These are phyloP conservation scores for Meda fulgida DNA, from an alignment of 2,797 vertebrate genomes.

Conservation along the genomic window DNA sequence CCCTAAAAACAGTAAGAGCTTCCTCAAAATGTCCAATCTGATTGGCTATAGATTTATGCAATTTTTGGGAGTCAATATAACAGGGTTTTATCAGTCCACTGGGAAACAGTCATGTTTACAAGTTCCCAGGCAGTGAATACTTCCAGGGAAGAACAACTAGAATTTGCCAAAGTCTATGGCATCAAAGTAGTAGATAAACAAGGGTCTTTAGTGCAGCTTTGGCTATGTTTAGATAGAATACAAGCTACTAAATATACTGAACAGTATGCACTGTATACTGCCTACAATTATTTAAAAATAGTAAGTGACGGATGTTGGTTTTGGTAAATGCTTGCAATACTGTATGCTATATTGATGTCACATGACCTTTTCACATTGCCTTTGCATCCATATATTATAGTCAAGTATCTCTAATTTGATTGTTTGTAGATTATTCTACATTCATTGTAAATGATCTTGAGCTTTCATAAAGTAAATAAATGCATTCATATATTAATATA, in stretches of 20 bases:
- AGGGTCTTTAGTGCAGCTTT: neutral
- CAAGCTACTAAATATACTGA: neutral
- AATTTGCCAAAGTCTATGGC: neutral
- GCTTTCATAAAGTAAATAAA: neutral
- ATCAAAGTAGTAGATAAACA: conserved; percentile 8
- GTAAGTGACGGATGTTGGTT: neutral
- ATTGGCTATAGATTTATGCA: neutral
- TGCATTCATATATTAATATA: neutral
- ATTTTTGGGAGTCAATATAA: neutral
- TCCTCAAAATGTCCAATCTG: conserved; percentile 6
- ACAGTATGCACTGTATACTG: neutral
- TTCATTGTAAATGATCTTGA: neutral
- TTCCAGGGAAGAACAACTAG: conserved; percentile 8
- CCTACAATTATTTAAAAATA: conserved; percentile 2
- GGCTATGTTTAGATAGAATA: conserved; percentile 3
- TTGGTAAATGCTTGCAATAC: neutral
- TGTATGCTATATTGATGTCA: neutral
- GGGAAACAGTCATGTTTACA: conserved; percentile 9
- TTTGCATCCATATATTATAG: neutral
- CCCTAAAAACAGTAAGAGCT: neutral
- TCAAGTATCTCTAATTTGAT: neutral
- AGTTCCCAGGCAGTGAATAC: conserved; percentile 23
- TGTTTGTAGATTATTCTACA: neutral
- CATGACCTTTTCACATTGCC: neutral
- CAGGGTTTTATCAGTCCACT: conserved; percentile 5